Evolutionary conservation across 2,797 vertebrate genomes (phyloP).

Genomic region (Centroberyx gerrardi): DNA sequence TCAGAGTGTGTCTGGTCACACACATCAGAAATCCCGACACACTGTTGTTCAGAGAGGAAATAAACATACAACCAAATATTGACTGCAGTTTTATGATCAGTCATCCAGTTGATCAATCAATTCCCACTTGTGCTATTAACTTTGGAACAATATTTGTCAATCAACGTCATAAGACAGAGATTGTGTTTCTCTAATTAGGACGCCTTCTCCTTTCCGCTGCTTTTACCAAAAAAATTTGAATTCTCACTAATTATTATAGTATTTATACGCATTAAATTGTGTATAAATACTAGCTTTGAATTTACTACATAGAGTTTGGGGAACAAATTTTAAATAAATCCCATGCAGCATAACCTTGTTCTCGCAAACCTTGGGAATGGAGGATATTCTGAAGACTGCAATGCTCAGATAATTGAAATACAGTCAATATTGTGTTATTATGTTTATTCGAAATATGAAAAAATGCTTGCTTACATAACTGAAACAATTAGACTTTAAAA

Average conservation of each 20-base stretch:
- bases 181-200: conserved; percentile 29
- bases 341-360: not conserved
- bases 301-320: not conserved
- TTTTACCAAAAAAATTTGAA: conserved; percentile 15
- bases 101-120: conserved; percentile 84
- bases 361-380: not conserved
- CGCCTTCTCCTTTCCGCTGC: conserved; percentile 2
- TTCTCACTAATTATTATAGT: not conserved
- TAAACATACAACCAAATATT: conserved; percentile 80
- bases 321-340: not conserved
- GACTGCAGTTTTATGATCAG: conserved; percentile 81
- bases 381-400: not conserved
- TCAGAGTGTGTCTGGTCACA: conserved; percentile 58
- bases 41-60: conserved; percentile 67
- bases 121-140: conserved; percentile 81
- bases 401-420: not conserved
- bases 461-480: not conserved
- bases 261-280: too few species aligned
- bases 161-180: conserved; percentile 60
- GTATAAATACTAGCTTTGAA: not conserved
- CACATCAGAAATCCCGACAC: conserved; percentile 62
- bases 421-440: not conserved
- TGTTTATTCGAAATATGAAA: not conserved
- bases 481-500: not conserved
- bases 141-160: conserved; percentile 85